Conservation (phyloP, 1,140 invertebrate genomes). For the Pachyrhynchus sulphureomaculatus region DNA sequence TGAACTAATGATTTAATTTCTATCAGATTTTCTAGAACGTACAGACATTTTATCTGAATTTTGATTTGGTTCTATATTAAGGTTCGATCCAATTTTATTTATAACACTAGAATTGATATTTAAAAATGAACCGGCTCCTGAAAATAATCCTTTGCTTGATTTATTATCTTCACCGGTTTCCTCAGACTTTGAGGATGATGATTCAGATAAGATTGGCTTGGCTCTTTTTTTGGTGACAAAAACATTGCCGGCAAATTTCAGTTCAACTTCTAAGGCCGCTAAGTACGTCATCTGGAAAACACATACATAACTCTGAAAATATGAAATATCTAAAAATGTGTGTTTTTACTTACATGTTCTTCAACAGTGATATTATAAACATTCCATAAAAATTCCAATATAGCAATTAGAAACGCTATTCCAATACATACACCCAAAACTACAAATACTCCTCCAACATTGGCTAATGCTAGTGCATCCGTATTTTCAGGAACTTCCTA, state of each 20-base stretch:
- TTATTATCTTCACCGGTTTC: conserved; percentile 18
- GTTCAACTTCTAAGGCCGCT: conserved; percentile 64
- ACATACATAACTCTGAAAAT: background rate
- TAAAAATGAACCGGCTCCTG: conserved; percentile 33
- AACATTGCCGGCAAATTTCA: conserved; percentile 65
- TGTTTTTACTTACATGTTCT: conserved; percentile 62
- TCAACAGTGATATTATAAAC: conserved; percentile 73
- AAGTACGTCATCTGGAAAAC: conserved; percentile 60
- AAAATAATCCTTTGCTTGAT: conserved; percentile 33
- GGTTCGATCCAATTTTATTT: conserved; percentile 10
- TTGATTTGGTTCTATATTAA: too few species aligned
- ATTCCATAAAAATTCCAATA: conserved; percentile 82
- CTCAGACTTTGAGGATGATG: conserved; percentile 17
- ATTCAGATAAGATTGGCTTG: conserved; percentile 36
- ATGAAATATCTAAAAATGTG: background rate
- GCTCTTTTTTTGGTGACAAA: conserved; percentile 66
- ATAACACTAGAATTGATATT: conserved; percentile 22
- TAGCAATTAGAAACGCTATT: conserved; percentile 65
- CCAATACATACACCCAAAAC: conserved; percentile 73
- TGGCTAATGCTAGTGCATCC: conserved; percentile 70
- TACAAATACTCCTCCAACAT: conserved; percentile 89
- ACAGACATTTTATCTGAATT: too few species aligned
- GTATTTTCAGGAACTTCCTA: conserved; percentile 40
- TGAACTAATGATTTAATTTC: too few species aligned
- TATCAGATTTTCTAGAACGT: too few species aligned